phyloP scores from a whole-genome alignment of 2,113 vertebrate genomes.

The Empidonax traillii region DNA sequence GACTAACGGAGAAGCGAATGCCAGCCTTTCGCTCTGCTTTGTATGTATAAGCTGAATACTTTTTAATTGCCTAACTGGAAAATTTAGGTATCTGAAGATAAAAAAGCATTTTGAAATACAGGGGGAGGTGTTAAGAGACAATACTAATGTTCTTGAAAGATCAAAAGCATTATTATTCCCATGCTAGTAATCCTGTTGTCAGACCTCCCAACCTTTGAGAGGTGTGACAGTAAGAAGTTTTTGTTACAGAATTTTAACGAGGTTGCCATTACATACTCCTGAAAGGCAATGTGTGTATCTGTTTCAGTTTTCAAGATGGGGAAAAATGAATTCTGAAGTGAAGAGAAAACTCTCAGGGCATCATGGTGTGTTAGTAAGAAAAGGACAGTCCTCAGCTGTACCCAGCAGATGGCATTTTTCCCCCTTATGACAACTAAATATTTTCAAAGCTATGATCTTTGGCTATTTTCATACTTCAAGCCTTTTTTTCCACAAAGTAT shows the following conservation, averaged over 20 bases:
- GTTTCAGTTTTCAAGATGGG: neutral
- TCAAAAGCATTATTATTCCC: neutral
- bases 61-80: neutral
- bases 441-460: slow-evolving; percentile 2
- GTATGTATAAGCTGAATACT: neutral
- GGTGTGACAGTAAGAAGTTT: neutral
- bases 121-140: neutral
- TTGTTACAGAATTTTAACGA: neutral
- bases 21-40: neutral
- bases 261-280: neutral
- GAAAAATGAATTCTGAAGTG: neutral
- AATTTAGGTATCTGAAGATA: neutral
- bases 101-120: neutral
- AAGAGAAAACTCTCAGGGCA: neutral
- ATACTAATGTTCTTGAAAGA: neutral
- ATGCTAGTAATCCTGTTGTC: neutral
- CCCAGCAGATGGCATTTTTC: slow-evolving; percentile 69
- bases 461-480: neutral
- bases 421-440: neutral
- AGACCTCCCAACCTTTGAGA: neutral
- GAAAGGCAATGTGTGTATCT: neutral
- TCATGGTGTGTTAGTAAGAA: neutral
- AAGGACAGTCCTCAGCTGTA: slow-evolving; percentile 45
- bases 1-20: neutral
- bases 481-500: neutral